Conservation (phyloP, 2,797 vertebrate species). For the Scomberomorus guttatus region DNA sequence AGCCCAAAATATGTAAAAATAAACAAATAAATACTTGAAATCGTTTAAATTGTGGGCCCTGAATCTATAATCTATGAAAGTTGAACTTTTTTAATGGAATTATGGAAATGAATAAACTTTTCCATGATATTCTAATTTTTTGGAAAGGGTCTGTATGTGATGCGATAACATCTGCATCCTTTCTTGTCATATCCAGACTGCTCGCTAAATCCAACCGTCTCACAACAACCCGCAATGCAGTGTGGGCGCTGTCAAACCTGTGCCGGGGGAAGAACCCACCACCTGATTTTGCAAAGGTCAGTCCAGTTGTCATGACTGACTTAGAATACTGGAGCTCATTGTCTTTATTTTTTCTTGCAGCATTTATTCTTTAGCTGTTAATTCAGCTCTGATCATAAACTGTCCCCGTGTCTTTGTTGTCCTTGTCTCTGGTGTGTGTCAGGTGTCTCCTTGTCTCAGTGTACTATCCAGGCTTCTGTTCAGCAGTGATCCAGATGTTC, state of each 20-base stretch:
- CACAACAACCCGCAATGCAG: slow-evolving; percentile 93
- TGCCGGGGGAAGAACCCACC: slow-evolving; percentile 95
- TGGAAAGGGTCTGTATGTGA: too few relatives aligned
- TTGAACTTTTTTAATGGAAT: too few relatives aligned
- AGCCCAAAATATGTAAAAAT: too few relatives aligned
- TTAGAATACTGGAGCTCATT: neutral
- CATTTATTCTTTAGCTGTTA: neutral
- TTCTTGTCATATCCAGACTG: slow-evolving; percentile 80
- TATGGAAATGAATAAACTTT: too few relatives aligned
- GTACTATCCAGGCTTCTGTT: slow-evolving; percentile 92
- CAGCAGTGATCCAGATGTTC: slow-evolving; percentile 92
- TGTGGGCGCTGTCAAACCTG: slow-evolving; percentile 94
- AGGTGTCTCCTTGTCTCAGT: slow-evolving; percentile 93
- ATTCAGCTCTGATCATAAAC: neutral
- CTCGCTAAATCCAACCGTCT: slow-evolving; percentile 92
- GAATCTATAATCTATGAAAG: too few relatives aligned
- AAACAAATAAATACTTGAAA: too few relatives aligned
- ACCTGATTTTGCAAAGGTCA: slow-evolving; percentile 93
- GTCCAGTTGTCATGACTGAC: neutral
- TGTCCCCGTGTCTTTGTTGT: neutral
- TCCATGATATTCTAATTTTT: too few relatives aligned
- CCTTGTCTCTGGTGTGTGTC: slow-evolving; percentile 20
- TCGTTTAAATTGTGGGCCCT: too few relatives aligned
- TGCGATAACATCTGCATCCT: neutral
- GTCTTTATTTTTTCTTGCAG: neutral